Evolutionary conservation across 2,113 vertebrate genomes (phyloP).

Genomic region (Tyto alba): DNA sequence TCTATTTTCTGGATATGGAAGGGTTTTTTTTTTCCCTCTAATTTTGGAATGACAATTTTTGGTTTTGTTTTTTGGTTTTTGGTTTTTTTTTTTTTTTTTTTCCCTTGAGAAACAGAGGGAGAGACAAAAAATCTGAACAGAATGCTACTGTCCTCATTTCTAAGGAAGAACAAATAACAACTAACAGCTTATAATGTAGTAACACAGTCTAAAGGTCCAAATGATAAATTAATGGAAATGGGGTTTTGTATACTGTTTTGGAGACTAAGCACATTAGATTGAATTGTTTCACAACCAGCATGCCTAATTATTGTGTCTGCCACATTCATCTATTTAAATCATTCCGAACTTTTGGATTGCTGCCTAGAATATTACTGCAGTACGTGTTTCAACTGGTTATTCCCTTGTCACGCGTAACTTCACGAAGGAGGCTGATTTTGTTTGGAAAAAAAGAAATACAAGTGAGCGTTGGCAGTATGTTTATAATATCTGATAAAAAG

Average conservation of each 20-base stretch:
- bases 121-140: not conserved
- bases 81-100: not conserved
- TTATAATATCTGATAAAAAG: not conserved
- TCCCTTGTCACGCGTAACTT: conserved; percentile 39
- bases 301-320: conserved; percentile 81
- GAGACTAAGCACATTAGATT: conserved; percentile 68
- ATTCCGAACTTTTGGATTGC: conserved; percentile 77
- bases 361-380: conserved; percentile 79
- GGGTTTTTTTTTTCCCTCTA: not conserved
- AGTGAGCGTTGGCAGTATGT: not conserved
- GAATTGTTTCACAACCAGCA: conserved; percentile 69
- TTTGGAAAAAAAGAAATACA: not conserved
- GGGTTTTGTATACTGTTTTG: conserved; percentile 61
- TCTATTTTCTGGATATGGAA: not conserved
- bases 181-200: conserved; percentile 22
- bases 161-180: not conserved
- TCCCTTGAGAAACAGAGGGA: not conserved
- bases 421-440: conserved; percentile 22
- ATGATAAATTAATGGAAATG: conserved; percentile 68
- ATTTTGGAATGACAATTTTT: not conserved
- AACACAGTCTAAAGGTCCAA: conserved; percentile 47
- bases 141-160: not conserved
- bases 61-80: not conserved
- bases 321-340: conserved; percentile 81
- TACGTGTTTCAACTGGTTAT: conserved; percentile 70